phyloP scores from a whole-genome alignment of 2,888 invertebrate genomes.

The Luperina testacea region DNA sequence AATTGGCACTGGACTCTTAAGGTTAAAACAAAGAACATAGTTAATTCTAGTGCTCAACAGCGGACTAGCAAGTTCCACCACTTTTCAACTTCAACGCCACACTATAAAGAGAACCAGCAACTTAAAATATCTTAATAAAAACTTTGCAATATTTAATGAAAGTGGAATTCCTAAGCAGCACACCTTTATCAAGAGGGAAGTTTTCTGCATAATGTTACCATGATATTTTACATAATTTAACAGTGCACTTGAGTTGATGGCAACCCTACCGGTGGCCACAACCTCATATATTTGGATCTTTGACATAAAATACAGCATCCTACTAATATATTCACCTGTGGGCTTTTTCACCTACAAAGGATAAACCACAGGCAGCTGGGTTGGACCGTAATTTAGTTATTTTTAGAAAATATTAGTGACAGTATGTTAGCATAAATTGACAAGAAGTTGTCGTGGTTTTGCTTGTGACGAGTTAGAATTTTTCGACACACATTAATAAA shows the following conservation, averaged over 20 bases:
- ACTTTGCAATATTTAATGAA: conserved; percentile 56
- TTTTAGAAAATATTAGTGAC: conserved; percentile 50
- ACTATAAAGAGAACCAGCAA: conserved; percentile 35
- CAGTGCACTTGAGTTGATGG: conserved; percentile 54
- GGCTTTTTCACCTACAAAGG: conserved; percentile 56
- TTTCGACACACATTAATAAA: neutral
- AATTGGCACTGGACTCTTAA: neutral
- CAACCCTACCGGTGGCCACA: conserved; percentile 33
- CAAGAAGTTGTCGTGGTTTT: neutral
- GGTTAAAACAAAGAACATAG: neutral
- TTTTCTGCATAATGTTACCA: conserved; percentile 55
- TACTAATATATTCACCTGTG: conserved; percentile 58
- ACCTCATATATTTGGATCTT: conserved; percentile 59
- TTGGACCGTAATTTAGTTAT: conserved; percentile 52
- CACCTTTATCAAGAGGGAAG: conserved; percentile 44
- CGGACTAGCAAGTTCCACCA: conserved; percentile 1
- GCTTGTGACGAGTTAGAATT: neutral
- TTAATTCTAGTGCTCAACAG: neutral
- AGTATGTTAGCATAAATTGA: neutral
- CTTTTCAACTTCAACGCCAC: conserved; percentile 14
- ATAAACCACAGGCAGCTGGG: conserved; percentile 63
- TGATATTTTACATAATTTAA: conserved; percentile 64
- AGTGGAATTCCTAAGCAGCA: conserved; percentile 33
- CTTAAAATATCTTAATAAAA: conserved; percentile 50
- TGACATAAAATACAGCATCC: conserved; percentile 57